Base-by-base conservation (phyloP, 2,797 vertebrate genomes). In the Phalloptychus januarius region DNA sequence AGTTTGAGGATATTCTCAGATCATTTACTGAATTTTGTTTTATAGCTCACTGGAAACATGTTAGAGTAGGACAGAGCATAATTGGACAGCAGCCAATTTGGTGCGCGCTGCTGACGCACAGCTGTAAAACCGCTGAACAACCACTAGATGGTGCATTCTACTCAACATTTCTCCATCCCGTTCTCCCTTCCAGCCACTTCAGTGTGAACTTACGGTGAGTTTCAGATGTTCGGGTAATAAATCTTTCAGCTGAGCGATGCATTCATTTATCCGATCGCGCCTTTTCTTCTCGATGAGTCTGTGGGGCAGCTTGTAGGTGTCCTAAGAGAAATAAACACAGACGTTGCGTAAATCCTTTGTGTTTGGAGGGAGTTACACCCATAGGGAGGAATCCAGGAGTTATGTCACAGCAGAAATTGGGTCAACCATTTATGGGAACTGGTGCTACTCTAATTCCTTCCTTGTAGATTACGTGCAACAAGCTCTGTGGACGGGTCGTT, bases 201-300 rank as follows among this genome's bases (percentile, higher is more conserved):
- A 15, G 76, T 33, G 3, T 42, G 63, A 87, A 91, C 96, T 97
- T 91, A 99, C 98, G 82, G 98, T 98, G 89, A 99, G 97, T 96
- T 99, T 99, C 88, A 99, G 97, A 92, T 99, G 97, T 88, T 99
- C 98, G 16, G 98, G 98, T 82, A 99, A 94, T 88, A 99, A 95
- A 93, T 99, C 98, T 93, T 99, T 99, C 80, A 99, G 82, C 94
- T 99, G 98, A 61, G 98, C 96, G 86, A 99, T 99, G 95, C 98
- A 99, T 92, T 99, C 98, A 85, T 99, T 99, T 89, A 99, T 99
- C 90, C 98, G 92, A 92, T 99, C 98, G n/a, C 98, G 97, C 79
- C 98, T 95, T 93, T 99, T 99, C 94, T 99, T 99, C 94, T 99
- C 98, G 65, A 99, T 99, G 38, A 99, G 96, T 79, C 98, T 92